Evolutionary conservation across 2,113 vertebrate genomes (phyloP).

Genomic region (Cranoglanis bouderius): DNA sequence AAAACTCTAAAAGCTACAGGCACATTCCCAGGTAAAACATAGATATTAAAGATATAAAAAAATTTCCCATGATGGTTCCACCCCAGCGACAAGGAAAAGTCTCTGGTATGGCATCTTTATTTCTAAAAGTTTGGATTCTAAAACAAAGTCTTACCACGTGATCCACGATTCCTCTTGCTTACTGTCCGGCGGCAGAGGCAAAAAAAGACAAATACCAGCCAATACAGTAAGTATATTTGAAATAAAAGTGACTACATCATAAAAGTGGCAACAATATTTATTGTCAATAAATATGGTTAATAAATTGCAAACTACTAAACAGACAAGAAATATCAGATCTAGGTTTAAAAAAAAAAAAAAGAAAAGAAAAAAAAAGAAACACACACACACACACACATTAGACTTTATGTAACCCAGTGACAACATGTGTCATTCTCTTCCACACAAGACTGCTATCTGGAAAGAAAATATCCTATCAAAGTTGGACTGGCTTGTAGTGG

Average conservation of each 20-base stretch:
- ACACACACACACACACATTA: background rate
- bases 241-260: background rate
- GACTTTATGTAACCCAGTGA: background rate
- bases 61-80: background rate
- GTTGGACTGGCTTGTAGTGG: slow-evolving; percentile 36
- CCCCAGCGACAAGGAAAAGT: background rate
- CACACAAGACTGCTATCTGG: background rate
- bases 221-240: slow-evolving; percentile 35
- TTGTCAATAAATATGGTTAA: background rate
- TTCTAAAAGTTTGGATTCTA: slow-evolving; percentile 11
- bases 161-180: slow-evolving; percentile 55
- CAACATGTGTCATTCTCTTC: slow-evolving; percentile 4
- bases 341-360: background rate
- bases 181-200: slow-evolving; percentile 54
- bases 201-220: slow-evolving; percentile 51
- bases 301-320: background rate
- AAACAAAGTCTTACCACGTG: slow-evolving; percentile 38
- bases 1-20: no score
- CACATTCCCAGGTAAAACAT: background rate
- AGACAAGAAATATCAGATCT: background rate
- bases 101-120: background rate
- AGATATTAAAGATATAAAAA: background rate
- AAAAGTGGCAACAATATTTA: no score
- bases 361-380: background rate
- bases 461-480: slow-evolving; percentile 43